Evolutionary conservation across 2,797 vertebrate species (phyloP), one percentile per base, ranked within the genome.

Genomic region (Phataginus tricuspis): DNA sequence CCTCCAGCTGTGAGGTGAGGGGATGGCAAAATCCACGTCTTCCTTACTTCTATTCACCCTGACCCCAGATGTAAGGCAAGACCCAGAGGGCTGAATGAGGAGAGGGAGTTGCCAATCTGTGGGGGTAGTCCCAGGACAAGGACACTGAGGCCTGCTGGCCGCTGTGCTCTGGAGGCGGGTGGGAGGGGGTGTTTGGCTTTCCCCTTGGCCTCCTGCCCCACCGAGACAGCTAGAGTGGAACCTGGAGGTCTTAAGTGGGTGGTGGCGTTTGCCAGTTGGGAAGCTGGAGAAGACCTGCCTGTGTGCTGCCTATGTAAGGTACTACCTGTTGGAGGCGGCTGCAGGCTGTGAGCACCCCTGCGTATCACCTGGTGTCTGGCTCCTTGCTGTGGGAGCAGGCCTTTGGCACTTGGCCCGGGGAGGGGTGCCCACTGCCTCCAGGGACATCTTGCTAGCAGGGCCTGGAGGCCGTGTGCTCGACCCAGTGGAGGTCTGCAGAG

Each of bases 1-100:
- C 29, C 31, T 31, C 31, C 4, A 45, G 31, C 49, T 49, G 11
- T 74, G 85, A 29, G 3, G 29, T 29, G 4, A 39, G 49, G 39
- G 34, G 11, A 1, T 4, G 37, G 37, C 57, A 11, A 13, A 29
- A 7, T 19, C 34, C 64, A 1, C 45, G 3, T 39, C 15, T 42
- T n/a, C 39, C 25, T 37, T 1, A 5, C 29, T 34, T 2, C 0
- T 3, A 37, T 18, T 11, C 29, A 3, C 4, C 51, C 61, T 4
- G 9, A 0, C 16, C 34, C 49, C 4, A 2, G 6, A 10, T 13
- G 45, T 29, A 10, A n/a, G 1, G 1, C 2, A 45, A 45, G 45
- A 45, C 45, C 10, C 45, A 45, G 45, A 45, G 45, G 45, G 45
- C 45, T 45, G 18, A 11, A 14, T 5, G 1, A 31, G 64, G 45